Evolutionary conservation across 2,113 vertebrate genomes (phyloP), one percentile per base, ranked within the genome.

Genomic region (Plecturocebus donacophilus): DNA sequence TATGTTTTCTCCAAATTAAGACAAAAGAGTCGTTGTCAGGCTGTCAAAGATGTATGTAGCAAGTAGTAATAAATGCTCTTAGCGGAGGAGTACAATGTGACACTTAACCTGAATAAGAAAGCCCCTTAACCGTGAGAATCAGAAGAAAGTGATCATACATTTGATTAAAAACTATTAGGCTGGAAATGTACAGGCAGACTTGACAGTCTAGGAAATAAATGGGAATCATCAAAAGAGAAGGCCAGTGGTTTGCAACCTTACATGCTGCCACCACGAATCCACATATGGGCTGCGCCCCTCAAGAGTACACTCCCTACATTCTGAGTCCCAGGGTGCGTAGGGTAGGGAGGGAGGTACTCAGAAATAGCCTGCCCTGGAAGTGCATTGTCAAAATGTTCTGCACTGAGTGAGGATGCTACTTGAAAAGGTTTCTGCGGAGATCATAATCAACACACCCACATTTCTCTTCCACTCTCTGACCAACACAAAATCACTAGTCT

Each of bases 1-100:
- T 52, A 25, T 6, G 11, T 84, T 80, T 94, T 81, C 45, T 87
- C 45, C 42, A 42, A 85, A 58, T 79, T 71, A 81, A 96, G 73
- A 87, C 91, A 54, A 54, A 84, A 94, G n/a, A 38, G 52, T 81
- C 20, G 14, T 56, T n/a, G 17, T 42, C 49, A 47, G 40, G 42
- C n/a, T 58, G 38, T 73, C 47, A 64, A 70, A 61, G 68, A 87
- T 38, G 27, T 35, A 40, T 1, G 25, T 32, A 54, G 88, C 38
- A 42, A 75, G 45, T 35, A 17, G 32, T 58, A 83, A 79, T 49
- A 42, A 84, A 82, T 19, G 38, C 45, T 25, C 8, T 16, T 9
- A 40, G 49, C 12, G 23, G 40, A 79, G 3, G 73, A 21, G 3
- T 6, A 6, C 25, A 56, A 3, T 12, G 35, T 66, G 12, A 76